Conservation (phyloP, 2,888 invertebrate genomes). For the Adineta ricciae region DNA sequence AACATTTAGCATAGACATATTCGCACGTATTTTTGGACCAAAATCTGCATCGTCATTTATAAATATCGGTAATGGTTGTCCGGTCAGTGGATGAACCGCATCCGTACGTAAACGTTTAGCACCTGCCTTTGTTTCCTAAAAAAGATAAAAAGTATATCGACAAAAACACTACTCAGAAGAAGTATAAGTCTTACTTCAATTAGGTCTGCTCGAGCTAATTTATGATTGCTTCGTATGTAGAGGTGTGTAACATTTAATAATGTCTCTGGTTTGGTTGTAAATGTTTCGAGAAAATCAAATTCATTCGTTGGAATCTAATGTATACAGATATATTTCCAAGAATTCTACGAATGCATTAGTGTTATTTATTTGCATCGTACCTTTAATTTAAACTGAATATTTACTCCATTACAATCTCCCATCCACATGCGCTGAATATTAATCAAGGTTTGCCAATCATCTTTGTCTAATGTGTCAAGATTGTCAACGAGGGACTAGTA, state of each 20-base stretch:
- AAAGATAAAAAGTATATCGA: not conserved
- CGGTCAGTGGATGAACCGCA: constrained; percentile 43
- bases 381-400: constrained; percentile 25
- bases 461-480: constrained; percentile 42
- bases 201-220: constrained; percentile 18
- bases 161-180: too few species aligned
- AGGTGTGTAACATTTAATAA: constrained; percentile 43
- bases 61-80: constrained; percentile 39
- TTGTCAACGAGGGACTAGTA: constrained; percentile 44
- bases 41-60: constrained; percentile 29
- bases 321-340: not conserved
- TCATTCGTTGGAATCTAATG: not conserved
- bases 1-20: constrained; percentile 13
- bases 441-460: constrained; percentile 44
- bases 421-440: constrained; percentile 51
- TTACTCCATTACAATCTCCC: constrained; percentile 44
- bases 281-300: not conserved
- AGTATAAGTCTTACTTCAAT: constrained; percentile 2
- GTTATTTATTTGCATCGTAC: not conserved
- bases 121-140: constrained; percentile 29
- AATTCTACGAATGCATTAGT: not conserved
- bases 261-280: constrained; percentile 40
- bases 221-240: constrained; percentile 40
- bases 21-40: constrained; percentile 24
- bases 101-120: constrained; percentile 35